Conservation (phyloP, 2,888 invertebrate species). For the Metallyticus violacea region DNA sequence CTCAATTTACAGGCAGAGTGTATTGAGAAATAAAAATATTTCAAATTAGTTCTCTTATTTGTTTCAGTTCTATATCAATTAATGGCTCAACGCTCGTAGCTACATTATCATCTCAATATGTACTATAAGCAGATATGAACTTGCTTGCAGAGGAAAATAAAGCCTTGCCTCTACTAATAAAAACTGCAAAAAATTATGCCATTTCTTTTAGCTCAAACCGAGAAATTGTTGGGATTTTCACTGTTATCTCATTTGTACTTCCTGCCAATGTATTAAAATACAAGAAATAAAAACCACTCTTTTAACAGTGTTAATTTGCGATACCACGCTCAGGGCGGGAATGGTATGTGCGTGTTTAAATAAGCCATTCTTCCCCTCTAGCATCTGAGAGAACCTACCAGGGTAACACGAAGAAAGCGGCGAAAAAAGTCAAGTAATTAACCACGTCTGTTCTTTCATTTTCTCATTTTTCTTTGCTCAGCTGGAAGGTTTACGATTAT, state of each 20-base stretch:
- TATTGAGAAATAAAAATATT: too few species aligned
- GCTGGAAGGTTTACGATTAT: background rate
- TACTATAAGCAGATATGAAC: too few species aligned
- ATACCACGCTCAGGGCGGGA: background rate
- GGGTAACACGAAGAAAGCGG: background rate
- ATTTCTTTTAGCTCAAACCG: background rate
- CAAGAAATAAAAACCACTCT: background rate
- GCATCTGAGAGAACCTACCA: background rate
- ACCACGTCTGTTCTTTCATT: background rate
- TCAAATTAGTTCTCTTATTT: too few species aligned
- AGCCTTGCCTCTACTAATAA: background rate
- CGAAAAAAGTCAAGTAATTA: background rate
- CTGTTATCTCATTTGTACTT: background rate
- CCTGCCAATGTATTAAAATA: background rate
- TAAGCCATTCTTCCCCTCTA: background rate
- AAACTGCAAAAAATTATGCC: background rate
- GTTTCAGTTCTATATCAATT: too few species aligned
- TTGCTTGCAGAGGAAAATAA: background rate
- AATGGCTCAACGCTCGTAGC: too few species aligned
- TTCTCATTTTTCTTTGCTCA: background rate
- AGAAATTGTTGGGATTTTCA: background rate
- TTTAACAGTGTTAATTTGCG: background rate
- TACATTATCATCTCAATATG: too few species aligned
- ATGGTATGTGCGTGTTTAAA: background rate
- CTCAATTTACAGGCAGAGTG: too few species aligned